These are phyloP conservation scores for Mus spretus DNA, from an alignment of 2,797 vertebrate species.

Conservation along the genomic window DNA sequence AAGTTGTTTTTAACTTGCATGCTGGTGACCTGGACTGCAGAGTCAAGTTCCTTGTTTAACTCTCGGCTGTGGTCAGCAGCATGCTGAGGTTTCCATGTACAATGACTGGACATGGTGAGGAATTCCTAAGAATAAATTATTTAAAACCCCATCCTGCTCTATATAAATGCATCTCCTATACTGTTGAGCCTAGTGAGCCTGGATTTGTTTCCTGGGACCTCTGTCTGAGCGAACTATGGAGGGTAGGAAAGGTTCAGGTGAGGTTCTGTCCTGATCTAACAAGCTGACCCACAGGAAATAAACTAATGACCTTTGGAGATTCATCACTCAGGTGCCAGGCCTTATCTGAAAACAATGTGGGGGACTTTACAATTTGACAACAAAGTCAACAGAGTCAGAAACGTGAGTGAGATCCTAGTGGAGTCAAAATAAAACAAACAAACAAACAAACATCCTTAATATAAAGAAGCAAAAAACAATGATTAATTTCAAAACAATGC, in stretches of 20 bases:
- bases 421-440: not conserved
- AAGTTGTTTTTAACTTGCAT: not conserved
- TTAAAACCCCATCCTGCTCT: not conserved
- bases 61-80: not conserved
- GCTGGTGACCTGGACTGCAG: not conserved
- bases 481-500: not conserved
- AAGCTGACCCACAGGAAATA: not conserved
- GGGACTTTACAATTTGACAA: not conserved
- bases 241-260: not conserved
- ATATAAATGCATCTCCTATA: not conserved
- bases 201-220: not conserved
- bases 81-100: not conserved
- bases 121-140: not conserved
- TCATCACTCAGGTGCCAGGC: too few relatives aligned
- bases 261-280: not conserved
- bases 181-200: not conserved
- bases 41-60: not conserved
- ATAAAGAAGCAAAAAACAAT: not conserved
- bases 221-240: not conserved
- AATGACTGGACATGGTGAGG: not conserved
- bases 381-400: not conserved
- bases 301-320: too few relatives aligned
- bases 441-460: not conserved
- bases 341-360: not conserved
- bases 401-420: not conserved